Base-by-base conservation (phyloP, 92 coral and sea anemone genomes). In the Meandrina meandrites region DNA sequence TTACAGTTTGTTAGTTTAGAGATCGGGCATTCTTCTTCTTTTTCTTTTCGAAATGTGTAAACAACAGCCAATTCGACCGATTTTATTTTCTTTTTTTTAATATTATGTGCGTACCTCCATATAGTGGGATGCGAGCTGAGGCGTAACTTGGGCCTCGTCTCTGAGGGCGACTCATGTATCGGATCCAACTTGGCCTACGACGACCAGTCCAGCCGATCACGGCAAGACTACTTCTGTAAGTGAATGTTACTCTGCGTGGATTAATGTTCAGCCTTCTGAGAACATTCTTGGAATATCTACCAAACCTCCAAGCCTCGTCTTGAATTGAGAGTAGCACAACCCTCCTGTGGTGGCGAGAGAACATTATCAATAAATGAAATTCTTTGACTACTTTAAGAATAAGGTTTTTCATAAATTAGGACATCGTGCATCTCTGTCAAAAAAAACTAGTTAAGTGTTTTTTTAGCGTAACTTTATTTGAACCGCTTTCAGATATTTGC, bases 151-250 rank as follows among this genome's bases (percentile, higher is more conserved):
- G 86, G 19, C 86, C 86, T 24, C 66, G 64, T 17, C 21, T 12
- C 6, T 34, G 76, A 8, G 32, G 24, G 16, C 78, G 78, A 51
- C 47, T 69, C 86, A 47, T 51, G 8, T 28, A 36, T 32, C 31
- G 28, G 10, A 70, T 14, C 86, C 86, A 82, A 32, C 3, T 9
- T 82, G 27, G 60, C 9, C 67, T 69, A 27, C 86, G 48, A 82
- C 86, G 79, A 7, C 34, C 68, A 32, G n/a, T n/a, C n/a, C 9
- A 30, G 8, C 86, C 86, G 27, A 82, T 51, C 48, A 48, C 14
- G 18, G 79, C 86, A 24, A 82, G 64, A 32, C 86, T 82, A 60
- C 86, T 31, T 82, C 86, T 82, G 68, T 42, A 82, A 48, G 67
- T 12, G 32, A 69, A 22, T 5, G 0, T 51, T 32, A 21, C 13